Conservation (phyloP, 2,113 vertebrate genomes). For the Myotis yumanensis region DNA sequence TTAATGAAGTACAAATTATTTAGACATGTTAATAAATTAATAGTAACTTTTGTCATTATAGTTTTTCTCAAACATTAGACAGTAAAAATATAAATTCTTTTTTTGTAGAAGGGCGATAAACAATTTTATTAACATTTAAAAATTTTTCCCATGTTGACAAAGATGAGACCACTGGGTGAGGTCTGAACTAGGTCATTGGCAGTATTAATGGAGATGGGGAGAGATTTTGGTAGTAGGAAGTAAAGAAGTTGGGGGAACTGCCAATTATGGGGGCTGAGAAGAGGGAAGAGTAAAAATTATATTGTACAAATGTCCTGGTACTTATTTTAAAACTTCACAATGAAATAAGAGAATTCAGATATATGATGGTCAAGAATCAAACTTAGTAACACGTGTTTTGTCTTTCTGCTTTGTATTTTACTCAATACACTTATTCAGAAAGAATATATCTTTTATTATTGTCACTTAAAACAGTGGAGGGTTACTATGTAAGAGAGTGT, state of each 20-base stretch:
- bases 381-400: not conserved
- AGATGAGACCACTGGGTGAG: not conserved
- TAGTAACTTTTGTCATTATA: not conserved
- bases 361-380: not conserved
- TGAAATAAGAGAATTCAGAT: not conserved
- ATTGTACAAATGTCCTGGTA: not conserved
- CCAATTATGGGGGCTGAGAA: not conserved
- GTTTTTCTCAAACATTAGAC: constrained; percentile 15
- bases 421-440: not conserved
- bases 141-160: not conserved
- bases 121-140: not conserved
- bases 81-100: not conserved
- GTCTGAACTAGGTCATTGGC: not conserved
- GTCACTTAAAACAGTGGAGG: not conserved
- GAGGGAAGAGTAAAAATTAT: not conserved
- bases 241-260: not conserved
- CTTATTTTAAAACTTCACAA: constrained; percentile 25
- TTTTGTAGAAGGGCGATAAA: not conserved
- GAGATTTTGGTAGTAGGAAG: not conserved
- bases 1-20: not conserved
- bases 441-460: not conserved
- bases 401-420: not conserved
- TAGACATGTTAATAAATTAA: not conserved
- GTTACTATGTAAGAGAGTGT: not conserved
- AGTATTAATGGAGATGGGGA: not conserved